Base-by-base conservation (phyloP, 2,113 vertebrate species). In the Lichenostomus cassidix region DNA sequence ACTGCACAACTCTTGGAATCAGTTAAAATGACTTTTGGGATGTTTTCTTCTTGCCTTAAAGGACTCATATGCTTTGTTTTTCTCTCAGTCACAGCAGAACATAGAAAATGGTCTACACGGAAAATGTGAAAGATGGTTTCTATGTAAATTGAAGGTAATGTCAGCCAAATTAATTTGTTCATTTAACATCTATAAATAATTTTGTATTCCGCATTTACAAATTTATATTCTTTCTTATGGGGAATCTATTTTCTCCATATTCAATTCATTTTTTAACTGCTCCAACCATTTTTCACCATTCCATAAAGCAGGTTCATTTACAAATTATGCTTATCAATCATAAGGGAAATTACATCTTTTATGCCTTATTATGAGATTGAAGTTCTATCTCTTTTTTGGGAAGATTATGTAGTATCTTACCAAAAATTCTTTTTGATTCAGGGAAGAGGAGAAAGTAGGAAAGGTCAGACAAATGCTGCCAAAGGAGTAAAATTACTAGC, bases 131-230 rank as follows among this genome's bases (percentile, higher is more conserved):
- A 88, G 75, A 92, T 56, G 37, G 55, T 89, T 95, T 95, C 83
- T 65, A 27, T 93, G 90, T 81, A 95, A 96, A 95, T 78, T 68
- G 44, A 76, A 78, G 37, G 73, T 68, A 84, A 74, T 39, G 60
- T 93, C 95, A 93, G 82, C 69, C 83, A 93, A 90, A 94, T 78
- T 86, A 89, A 87, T 94, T 95, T 93, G 90, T 90, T 96, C 87
- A 81, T 88, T 93, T 91, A 64, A 87, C 5, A 2, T 76, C 88
- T 79, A 96, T 89, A 93, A 94, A 90, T 90, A 13, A 71, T 92
- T 92, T 83, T 1, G 2, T 75, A 71, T 71, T 89, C 62, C 10
- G 3, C 52, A 76, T 65, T 87, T 83, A 93, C 37, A 81, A 89
- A 88, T 93, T 42, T 75, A 35, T 75, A 75, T 74, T 86, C 62